phyloP scores from a whole-genome alignment of 2,888 invertebrate species.

The Chloroclystis v-ata region DNA sequence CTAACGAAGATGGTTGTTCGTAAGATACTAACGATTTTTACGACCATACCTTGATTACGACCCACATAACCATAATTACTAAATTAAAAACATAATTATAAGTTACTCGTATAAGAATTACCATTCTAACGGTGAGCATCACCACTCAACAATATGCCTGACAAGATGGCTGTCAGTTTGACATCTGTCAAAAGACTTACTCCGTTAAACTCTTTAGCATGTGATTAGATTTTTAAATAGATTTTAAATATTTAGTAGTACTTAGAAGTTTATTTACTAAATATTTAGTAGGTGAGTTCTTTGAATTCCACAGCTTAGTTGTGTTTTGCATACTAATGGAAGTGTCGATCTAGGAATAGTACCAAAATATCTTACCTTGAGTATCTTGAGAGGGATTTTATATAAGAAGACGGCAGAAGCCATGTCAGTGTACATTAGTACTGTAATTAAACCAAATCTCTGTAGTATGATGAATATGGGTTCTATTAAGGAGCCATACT shows the following conservation, averaged over 20 bases:
- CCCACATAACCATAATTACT: constrained; percentile 6
- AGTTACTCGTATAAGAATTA: constrained; percentile 4
- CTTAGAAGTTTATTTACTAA: background rate
- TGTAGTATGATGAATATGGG: too few species aligned
- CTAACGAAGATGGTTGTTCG: background rate
- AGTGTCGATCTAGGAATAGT: background rate
- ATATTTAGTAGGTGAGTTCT: constrained; percentile 1
- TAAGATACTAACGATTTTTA: background rate
- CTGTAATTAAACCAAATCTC: too few species aligned
- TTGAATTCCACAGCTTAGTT: background rate
- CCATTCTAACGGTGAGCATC: constrained; percentile 7
- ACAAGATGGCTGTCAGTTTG: constrained; percentile 31
- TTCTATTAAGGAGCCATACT: too few species aligned
- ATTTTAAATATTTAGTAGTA: too few species aligned
- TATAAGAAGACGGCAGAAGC: too few species aligned
- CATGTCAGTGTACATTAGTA: too few species aligned
- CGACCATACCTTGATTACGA: background rate
- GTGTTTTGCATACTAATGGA: background rate
- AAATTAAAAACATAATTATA: constrained; percentile 1
- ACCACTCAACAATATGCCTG: constrained; percentile 40
- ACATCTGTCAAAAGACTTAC: constrained; percentile 46
- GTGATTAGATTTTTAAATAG: too few species aligned
- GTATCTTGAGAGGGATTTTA: too few species aligned
- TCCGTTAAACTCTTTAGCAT: constrained; percentile 20
- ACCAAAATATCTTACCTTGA: too few species aligned